Base-by-base conservation (phyloP, 2,888 invertebrate species). In the Rhimphoctona megacephalus region DNA sequence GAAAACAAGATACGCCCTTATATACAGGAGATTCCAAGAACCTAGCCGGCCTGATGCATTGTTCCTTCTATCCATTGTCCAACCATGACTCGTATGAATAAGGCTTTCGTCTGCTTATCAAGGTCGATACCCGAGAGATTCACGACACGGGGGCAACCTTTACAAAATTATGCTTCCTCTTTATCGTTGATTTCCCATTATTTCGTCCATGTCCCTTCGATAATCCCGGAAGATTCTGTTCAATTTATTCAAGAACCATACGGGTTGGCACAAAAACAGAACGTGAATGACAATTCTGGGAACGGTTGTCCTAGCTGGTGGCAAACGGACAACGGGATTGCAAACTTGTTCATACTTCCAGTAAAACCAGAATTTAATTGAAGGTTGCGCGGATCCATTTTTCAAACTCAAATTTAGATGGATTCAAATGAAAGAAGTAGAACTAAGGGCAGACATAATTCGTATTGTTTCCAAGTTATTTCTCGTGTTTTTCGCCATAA, bases 21-120 rank as follows among this genome's bases (percentile, higher is more conserved):
- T 83, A 86, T 81, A 84, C 72, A 52, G 67, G 33, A 88, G 84
- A 87, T 87, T 86, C 78, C 77, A 73, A 84, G 76, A 86, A 72
- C 84, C 72, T 69, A 52, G 79, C 70, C 73, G 82, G 79, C 83
- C 86, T 85, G 82, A 86, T 74, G 86, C 82, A 87, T 88, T 89
- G 89, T 89, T 88, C 88, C 77, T 86, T 73, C 66, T 30, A 74
- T 73, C 86, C 81, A 88, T 89, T 89, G 88, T 88, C 78, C 86
- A 67, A 85, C 81, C 78, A 73, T 52, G 79, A 46, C 52, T 76
- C 69, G 74, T 78, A 83, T 87, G 85, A 88, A 88, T 86, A 83
- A 83, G 76, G 70, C 80, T 87, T 81, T 86, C 83, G 80, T 86
- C 57, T 79, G 83, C 73, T 82, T 87, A 84, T 83, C 73, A 85